Evolutionary conservation across 1,140 invertebrate species (phyloP), one percentile per base, ranked within the genome.

Genomic region (Pseudachorutes palmiensis): DNA sequence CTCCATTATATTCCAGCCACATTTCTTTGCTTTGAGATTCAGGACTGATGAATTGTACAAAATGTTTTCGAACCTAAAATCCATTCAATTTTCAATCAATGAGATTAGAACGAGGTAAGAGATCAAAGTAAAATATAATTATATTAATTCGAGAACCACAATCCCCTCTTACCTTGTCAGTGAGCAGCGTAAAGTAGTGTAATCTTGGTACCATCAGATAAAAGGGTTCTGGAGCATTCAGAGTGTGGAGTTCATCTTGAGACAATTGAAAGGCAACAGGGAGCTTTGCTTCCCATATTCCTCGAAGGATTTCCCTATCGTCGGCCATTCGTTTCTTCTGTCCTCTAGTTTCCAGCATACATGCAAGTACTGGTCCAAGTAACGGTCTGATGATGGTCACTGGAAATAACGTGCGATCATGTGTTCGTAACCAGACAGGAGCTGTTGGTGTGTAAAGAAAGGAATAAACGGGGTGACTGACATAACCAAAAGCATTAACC

Each of bases 201-300:
- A 95, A 81, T 76, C 96, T 83, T 28, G 95, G 92, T 22, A 98
- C 88, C 90, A 98, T 94, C 66, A 97, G 81, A 81, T 92, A 97
- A 82, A 89, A 93, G 24, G 90, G 88, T 78, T 97, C 93, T 36
- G 93, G 93, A 72, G 88, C 86, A 77, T 91, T 89, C 14, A 93
- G 81, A 75, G 90, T 89, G 75, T 86, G 86, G 5, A 93, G 86
- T 83, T 98, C 94, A 73, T 96, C 90, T 24, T 87, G 81, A 75
- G 92, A 84, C 31, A 97, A 80, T 74, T 87, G 84, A 80, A 98
- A 97, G 78, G 90, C 92, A 61, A 96, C 85, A 0, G 94, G 92
- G 58, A 98, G 82, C 79, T 91, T 90, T 3, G 93, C 94, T 76
- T 96, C 91, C 95, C 94, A 98, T 75, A 97, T 86, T 83, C 94